Evolutionary conservation across 1,140 invertebrate species (phyloP).

Genomic region (Aphelinus certus): DNA sequence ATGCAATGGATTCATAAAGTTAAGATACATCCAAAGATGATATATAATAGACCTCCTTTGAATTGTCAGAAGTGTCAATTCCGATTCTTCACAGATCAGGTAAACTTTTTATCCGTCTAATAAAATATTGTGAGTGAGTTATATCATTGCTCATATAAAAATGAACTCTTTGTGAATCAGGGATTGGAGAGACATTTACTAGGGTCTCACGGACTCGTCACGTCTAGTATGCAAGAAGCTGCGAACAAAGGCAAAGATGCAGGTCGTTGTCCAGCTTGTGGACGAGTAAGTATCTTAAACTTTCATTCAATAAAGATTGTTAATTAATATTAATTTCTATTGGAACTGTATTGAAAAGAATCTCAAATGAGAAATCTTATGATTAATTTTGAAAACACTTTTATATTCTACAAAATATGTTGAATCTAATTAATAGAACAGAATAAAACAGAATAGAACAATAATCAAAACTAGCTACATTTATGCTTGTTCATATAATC

Average conservation of each 20-base stretch:
- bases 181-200: constrained; percentile 92
- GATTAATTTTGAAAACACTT: too few relatives aligned
- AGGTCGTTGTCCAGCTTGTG: constrained; percentile 92
- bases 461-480: too few relatives aligned
- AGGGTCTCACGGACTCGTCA: constrained; percentile 92
- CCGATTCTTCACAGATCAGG: constrained; percentile 80
- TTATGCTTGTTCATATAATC: too few relatives aligned
- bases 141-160: neutral
- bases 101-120: constrained; percentile 37
- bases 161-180: constrained; percentile 61
- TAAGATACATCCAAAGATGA: constrained; percentile 96
- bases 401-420: too few relatives aligned
- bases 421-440: too few relatives aligned
- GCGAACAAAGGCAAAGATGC: constrained; percentile 94
- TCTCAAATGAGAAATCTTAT: too few relatives aligned
- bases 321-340: too few relatives aligned
- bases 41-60: constrained; percentile 90
- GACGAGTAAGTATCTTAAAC: constrained; percentile 72
- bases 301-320: neutral
- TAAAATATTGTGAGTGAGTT: neutral
- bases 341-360: too few relatives aligned
- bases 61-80: constrained; percentile 97
- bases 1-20: constrained; percentile 98
- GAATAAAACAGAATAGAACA: too few relatives aligned
- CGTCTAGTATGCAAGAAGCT: constrained; percentile 94